A percentile compares a stretch with the other conserved stretches of the same genome.
phyloP scores from a whole-genome alignment of 2,888 invertebrate genomes.

The Syritta pipiens region DNA sequence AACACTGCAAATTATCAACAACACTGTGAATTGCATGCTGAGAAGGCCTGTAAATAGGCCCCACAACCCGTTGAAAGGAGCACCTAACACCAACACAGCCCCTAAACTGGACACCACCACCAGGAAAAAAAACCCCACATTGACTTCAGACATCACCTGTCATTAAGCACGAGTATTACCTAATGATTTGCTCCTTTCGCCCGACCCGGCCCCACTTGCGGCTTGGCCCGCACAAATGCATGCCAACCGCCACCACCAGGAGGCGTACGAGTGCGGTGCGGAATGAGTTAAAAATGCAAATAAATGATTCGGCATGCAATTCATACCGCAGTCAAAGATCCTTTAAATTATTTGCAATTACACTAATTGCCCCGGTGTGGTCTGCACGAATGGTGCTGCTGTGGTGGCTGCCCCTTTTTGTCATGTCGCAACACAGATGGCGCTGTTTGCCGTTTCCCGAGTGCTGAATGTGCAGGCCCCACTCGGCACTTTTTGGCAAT shows the following conservation, averaged over 20 bases:
- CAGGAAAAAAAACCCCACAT: conserved; percentile 5
- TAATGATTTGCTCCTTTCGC: conserved; percentile 62
- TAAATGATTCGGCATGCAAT: conserved; percentile 69
- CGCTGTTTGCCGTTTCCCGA: too few relatives aligned
- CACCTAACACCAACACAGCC: conserved; percentile 46
- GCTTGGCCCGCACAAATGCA: conserved; percentile 28
- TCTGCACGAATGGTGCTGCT: conserved; percentile 52
- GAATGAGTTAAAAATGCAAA: conserved; percentile 67
- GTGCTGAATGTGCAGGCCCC: conserved; percentile 24
- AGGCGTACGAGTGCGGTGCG: conserved; percentile 51
- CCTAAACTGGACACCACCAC: conserved; percentile 18
- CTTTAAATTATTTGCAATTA: conserved; percentile 70
- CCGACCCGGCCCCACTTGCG: not conserved
- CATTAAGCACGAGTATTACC: conserved; percentile 65
- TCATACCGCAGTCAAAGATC: conserved; percentile 70
- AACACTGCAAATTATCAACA: conserved; percentile 38
- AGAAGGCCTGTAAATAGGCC: conserved; percentile 18
- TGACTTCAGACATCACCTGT: conserved; percentile 64
- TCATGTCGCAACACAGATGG: conserved; percentile 56
- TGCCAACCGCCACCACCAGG: conserved; percentile 36
- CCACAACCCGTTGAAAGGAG: conserved; percentile 58
- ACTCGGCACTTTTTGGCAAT: conserved; percentile 54
- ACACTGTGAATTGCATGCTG: conserved; percentile 39
- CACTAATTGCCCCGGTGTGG: conserved; percentile 66
- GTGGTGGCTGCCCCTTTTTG: conserved; percentile 6